A percentile compares a stretch with the other conserved stretches of the same genome.
These are phyloP conservation scores for Luidia sarsii DNA, from an alignment of 53 echinoderm and acorn worm species.

Conservation along the genomic window DNA sequence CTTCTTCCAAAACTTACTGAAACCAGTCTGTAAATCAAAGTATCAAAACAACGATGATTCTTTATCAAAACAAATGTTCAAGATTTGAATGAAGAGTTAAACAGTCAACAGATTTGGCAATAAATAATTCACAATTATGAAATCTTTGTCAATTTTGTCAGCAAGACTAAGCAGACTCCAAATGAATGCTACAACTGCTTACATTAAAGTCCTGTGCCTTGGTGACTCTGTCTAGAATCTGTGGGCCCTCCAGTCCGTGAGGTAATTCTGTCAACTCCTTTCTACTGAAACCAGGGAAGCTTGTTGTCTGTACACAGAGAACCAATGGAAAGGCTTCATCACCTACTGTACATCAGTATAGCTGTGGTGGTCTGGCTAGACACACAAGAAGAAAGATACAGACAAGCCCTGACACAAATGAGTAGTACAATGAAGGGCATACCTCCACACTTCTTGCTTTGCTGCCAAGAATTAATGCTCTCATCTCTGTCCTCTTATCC, in stretches of 20 bases:
- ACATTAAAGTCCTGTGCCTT: slow-evolving; percentile 95
- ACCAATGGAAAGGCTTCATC: neutral
- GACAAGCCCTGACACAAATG: neutral
- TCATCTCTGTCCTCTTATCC: slow-evolving; percentile 79
- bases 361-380: too few relatives aligned
- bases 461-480: slow-evolving; percentile 86
- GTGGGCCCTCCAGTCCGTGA: slow-evolving; percentile 90
- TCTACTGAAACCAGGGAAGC: slow-evolving; percentile 81
- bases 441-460: slow-evolving; percentile 98
- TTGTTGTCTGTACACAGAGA: slow-evolving; percentile 61
- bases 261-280: slow-evolving; percentile 90
- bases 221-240: slow-evolving; percentile 90
- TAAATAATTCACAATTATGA: too few relatives aligned
- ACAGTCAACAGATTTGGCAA: too few relatives aligned
- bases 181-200: slow-evolving; percentile 10
- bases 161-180: neutral
- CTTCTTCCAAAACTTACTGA: slow-evolving; percentile 98
- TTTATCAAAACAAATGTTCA: too few relatives aligned
- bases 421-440: neutral
- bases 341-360: too few relatives aligned
- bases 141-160: neutral
- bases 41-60: too few relatives aligned
- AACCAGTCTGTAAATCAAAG: slow-evolving; percentile 97
- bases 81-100: too few relatives aligned
- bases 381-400: neutral